Base-by-base conservation (phyloP, 2,797 vertebrate species). In the Poliocrania exsul region DNA sequence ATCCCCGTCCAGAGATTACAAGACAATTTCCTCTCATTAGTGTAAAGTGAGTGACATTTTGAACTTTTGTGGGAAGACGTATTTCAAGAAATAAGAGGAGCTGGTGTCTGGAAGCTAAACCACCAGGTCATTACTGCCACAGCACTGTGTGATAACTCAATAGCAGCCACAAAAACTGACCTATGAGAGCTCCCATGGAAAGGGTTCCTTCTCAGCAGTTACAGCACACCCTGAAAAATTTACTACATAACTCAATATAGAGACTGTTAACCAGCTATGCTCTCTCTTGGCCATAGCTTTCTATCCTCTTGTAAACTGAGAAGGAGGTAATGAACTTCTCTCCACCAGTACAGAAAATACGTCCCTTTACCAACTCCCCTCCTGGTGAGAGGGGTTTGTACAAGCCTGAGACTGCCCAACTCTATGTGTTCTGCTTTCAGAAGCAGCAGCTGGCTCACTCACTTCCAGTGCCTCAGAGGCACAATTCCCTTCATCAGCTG, bases 1-100 rank as follows among this genome's bases (percentile, higher is more conserved):
- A 90, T 73, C 73, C 73, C 74, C 47, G 31, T 73, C 64, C 46
- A 33, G 25, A 65, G 62, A 92, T 91, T 88, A 88, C 82, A 82
- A 75, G n/a, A 70, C 60, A 60, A 84, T 92, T 93, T 96, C 83
- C 77, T 71, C 85, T 93, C 88, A 74, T 97, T 93, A 95, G n/a
- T 46, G 91, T 57, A 71, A 73, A 94, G 37, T 44, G 38, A 92
- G 44, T 70, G 95, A 88, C 92, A 90, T 90, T 81, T 24, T 73
- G 80, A 96, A 95, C 91, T 90, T 93, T n/a, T 50, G 77, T 49
- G 77, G 74, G 73, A 91, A 95, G 91, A 73, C 19, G 0, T 17
- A 70, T 86, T 86, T 60, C 70, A 80, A 67, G 80, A 92, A 95
- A 73, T 21, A 57, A 60, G 91, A 93, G 94, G 77, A 53, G 86